These are phyloP conservation scores for Naso thynnoides DNA, from an alignment of 2,797 vertebrate genomes.

Conservation along the genomic window DNA sequence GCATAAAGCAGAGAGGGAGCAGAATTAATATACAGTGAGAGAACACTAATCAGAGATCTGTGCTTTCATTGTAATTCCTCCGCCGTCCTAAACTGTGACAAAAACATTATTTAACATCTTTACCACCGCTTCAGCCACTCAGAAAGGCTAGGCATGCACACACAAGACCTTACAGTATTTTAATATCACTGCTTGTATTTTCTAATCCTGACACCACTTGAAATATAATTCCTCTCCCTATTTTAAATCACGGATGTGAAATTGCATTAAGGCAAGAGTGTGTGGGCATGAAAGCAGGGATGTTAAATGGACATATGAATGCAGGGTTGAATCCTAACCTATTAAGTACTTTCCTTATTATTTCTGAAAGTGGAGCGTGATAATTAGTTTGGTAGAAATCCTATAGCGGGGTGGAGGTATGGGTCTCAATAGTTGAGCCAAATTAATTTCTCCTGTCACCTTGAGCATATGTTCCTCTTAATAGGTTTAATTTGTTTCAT, in stretches of 20 bases:
- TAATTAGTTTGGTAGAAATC: slow-evolving; percentile 85
- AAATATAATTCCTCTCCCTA: slow-evolving; percentile 79
- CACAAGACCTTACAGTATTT: slow-evolving; percentile 66
- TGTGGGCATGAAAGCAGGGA: slow-evolving; percentile 78
- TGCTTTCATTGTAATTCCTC: slow-evolving; percentile 69
- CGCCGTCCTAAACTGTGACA: slow-evolving; percentile 68
- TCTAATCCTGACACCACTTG: slow-evolving; percentile 82
- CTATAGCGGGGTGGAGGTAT: slow-evolving; percentile 80
- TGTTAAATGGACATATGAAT: slow-evolving; percentile 85
- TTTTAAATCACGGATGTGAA: slow-evolving; percentile 79
- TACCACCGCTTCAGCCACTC: slow-evolving; percentile 68
- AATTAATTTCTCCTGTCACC: slow-evolving; percentile 86
- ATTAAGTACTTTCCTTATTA: slow-evolving; percentile 85
- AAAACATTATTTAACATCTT: slow-evolving; percentile 80
- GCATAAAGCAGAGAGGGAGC: slow-evolving; percentile 59
- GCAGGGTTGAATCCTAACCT: slow-evolving; percentile 82
- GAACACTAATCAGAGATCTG: slow-evolving; percentile 75
- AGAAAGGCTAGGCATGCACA: slow-evolving; percentile 36
- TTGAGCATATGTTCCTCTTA: slow-evolving; percentile 82
- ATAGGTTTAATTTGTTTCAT: slow-evolving; percentile 85
- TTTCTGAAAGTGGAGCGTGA: slow-evolving; percentile 85
- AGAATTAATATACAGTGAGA: slow-evolving; percentile 76
- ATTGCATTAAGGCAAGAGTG: slow-evolving; percentile 79
- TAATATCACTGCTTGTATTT: slow-evolving; percentile 78
- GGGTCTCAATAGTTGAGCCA: slow-evolving; percentile 83